Conservation (phyloP, 2,888 invertebrate species). For the Tuta absoluta region DNA sequence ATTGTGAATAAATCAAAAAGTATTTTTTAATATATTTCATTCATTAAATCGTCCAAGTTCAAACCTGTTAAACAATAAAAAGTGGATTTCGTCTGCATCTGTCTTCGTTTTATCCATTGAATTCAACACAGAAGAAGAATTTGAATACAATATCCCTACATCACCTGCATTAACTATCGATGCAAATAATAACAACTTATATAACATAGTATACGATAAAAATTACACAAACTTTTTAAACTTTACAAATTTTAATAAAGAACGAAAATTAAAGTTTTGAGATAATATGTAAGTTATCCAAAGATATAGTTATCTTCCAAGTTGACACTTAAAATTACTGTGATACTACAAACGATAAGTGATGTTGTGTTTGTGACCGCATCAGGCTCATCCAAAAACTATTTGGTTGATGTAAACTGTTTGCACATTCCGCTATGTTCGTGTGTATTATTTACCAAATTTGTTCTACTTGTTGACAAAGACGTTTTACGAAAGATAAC, state of each 20-base stretch:
- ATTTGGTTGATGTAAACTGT: background rate
- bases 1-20: too few relatives aligned
- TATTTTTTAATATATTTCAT: too few relatives aligned
- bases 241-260: too few relatives aligned
- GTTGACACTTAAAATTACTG: background rate
- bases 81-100: background rate
- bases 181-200: background rate
- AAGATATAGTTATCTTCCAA: too few relatives aligned
- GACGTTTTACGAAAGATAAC: background rate
- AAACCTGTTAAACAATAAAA: conserved; percentile 11
- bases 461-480: background rate
- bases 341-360: background rate
- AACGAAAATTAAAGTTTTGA: too few relatives aligned
- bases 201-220: background rate
- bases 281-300: too few relatives aligned
- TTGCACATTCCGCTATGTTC: background rate
- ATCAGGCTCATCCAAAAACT: background rate
- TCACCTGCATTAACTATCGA: background rate
- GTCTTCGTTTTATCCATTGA: background rate
- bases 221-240: too few relatives aligned
- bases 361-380: background rate
- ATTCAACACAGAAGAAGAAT: background rate
- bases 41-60: too few relatives aligned
- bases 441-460: background rate
- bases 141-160: background rate